phyloP scores from a whole-genome alignment of 1,140 invertebrate genomes.

The Telenomus remus region DNA sequence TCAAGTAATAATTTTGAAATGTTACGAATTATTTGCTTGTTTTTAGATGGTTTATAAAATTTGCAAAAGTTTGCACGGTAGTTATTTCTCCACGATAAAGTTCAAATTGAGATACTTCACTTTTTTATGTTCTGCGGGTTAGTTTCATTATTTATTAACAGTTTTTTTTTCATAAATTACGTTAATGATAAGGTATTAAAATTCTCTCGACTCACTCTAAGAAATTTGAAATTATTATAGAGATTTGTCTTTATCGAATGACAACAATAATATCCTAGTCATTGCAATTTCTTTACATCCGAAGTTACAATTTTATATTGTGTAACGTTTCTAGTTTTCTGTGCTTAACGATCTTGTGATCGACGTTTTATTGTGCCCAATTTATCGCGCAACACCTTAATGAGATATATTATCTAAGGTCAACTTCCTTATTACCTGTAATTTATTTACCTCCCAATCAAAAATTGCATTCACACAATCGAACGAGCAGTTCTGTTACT shows the following conservation, averaged over 20 bases:
- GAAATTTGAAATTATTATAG: too few species aligned
- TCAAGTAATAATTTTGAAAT: too few species aligned
- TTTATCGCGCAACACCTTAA: background rate
- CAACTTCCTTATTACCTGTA: conserved; percentile 6
- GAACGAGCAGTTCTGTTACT: background rate
- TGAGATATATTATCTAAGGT: conserved; percentile 5
- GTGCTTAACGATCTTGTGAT: background rate
- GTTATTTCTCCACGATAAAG: too few species aligned
- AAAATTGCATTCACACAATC: background rate
- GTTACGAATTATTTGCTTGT: too few species aligned
- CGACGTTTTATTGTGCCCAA: background rate
- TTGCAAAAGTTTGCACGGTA: too few species aligned
- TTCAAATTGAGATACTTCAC: too few species aligned
- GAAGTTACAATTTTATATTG: background rate
- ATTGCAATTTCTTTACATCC: background rate
- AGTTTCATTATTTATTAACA: too few species aligned
- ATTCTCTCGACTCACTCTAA: too few species aligned
- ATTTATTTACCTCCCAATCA: background rate
- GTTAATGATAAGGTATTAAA: too few species aligned
- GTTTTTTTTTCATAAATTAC: too few species aligned
- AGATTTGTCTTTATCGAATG: background rate
- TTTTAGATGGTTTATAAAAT: too few species aligned
- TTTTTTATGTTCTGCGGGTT: too few species aligned
- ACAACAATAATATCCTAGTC: background rate
- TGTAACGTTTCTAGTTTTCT: background rate